Evolutionary conservation across 2,113 vertebrate genomes (phyloP), one percentile per base, ranked within the genome.

Genomic region (Pygoscelis antarcticus): DNA sequence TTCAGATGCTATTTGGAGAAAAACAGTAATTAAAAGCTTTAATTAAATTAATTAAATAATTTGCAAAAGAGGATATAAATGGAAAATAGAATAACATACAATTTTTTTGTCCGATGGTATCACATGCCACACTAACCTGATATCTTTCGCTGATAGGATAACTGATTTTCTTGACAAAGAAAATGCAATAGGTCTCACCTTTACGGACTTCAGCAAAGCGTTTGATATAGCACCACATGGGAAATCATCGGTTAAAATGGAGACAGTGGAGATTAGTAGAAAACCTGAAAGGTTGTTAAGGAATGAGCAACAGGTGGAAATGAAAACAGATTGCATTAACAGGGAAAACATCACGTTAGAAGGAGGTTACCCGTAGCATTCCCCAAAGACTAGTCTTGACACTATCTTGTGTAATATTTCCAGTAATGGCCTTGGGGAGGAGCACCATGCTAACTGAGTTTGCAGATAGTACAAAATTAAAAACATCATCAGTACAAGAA

Each of bases 271-370:
- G 93, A 87, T 93, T 18, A 85, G 93, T 13, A 54, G 81, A 40
- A 96, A 95, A 94, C 15, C 77, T 60, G 77, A 64, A 64, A 90
- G 78, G 78, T 32, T 95, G 93, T 90, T 96, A 91, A 96, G 92
- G 82, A 85, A 19, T 0, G 2, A 91, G 70, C 90, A 88, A 85
- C 66, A 95, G 44, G 90, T 96, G 46, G 83, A 87, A 96, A 85
- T 69, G 87, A 62, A 83, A 94, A 23, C 27, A 52, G 72, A 94
- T 80, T 91, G 87, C 47, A 79, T 85, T 93, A 79, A 21, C 23
- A 69, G 80, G 83, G 78, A 92, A 60, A 86, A 13, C 68, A 49
- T 32, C 3, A 5, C 3, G 5, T 69, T 42, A 46, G 76, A 3
- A 71, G 49, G 82, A 96, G 87, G 49, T 15, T 76, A 57, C 75